A percentile compares a stretch with the other conserved stretches of the same genome.
phyloP scores from a whole-genome alignment of 2,113 vertebrate genomes.

The Calyptomena viridis region DNA sequence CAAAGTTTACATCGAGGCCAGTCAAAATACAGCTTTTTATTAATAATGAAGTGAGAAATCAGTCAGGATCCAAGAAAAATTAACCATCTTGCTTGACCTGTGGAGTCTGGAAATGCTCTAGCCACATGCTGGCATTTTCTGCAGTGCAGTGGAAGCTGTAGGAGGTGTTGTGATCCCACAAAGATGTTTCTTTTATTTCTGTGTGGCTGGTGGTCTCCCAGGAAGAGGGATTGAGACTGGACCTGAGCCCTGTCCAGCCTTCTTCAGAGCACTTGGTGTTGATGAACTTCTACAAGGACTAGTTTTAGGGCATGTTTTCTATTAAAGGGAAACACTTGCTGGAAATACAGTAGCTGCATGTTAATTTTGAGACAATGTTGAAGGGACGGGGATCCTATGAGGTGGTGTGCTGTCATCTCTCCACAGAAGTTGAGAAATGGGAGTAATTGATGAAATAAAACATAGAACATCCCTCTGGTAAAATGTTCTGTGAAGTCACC shows the following conservation, averaged over 20 bases:
- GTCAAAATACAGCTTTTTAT: background rate
- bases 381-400: rapidly evolving
- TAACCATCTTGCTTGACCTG: background rate
- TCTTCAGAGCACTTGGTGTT: background rate
- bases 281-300: background rate
- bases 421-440: background rate
- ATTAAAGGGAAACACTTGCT: background rate
- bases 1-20: background rate
- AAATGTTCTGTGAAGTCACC: background rate
- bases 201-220: background rate
- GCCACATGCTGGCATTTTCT: background rate
- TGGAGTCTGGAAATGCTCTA: background rate
- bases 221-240: background rate
- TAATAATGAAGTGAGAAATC: background rate
- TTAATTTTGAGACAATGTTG: background rate
- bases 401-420: background rate
- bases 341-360: background rate
- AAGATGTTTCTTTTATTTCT: background rate
- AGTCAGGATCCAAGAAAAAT: background rate
- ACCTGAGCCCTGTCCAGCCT: background rate
- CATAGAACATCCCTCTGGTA: background rate
- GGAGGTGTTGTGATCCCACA: background rate
- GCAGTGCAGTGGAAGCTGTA: background rate
- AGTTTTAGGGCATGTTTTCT: background rate
- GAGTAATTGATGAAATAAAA: background rate